These are phyloP conservation scores for Cabera pusaria DNA, from an alignment of 2,888 invertebrate genomes.

Conservation along the genomic window DNA sequence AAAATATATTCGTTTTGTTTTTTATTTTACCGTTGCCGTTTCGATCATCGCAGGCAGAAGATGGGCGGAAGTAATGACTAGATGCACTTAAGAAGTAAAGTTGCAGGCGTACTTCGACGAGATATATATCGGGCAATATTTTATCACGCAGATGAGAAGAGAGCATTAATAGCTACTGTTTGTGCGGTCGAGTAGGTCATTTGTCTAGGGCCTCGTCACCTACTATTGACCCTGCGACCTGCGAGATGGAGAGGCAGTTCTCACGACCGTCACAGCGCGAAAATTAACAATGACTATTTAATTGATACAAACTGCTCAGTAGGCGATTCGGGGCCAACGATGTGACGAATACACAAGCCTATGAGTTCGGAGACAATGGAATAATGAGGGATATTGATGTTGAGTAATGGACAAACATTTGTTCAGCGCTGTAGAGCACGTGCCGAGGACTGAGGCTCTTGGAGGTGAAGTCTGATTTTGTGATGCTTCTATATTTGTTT, in stretches of 20 bases:
- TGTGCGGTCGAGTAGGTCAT: slow-evolving; percentile 18
- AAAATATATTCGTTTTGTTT: no score
- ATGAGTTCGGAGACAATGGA: slow-evolving; percentile 27
- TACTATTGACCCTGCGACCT: slow-evolving; percentile 42
- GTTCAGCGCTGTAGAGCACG: slow-evolving; percentile 19
- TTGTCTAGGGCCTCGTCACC: slow-evolving; percentile 36
- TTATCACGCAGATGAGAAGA: slow-evolving; percentile 8
- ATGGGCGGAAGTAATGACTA: slow-evolving; percentile 20
- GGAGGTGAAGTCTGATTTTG: slow-evolving; percentile 13
- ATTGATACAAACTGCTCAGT: slow-evolving; percentile 66
- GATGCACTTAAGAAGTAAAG: slow-evolving; percentile 19
- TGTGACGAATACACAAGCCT: slow-evolving; percentile 28
- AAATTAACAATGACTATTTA: slow-evolving; percentile 71
- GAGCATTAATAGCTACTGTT: slow-evolving; percentile 6
- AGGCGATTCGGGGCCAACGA: slow-evolving; percentile 28
- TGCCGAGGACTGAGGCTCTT: slow-evolving; percentile 20
- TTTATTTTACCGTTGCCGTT: slow-evolving; percentile 3
- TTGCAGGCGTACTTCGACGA: slow-evolving; percentile 14
- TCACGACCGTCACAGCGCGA: slow-evolving; percentile 60
- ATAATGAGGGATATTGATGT: slow-evolving; percentile 26
- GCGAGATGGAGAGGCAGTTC: slow-evolving; percentile 48
- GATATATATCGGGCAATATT: slow-evolving; percentile 13
- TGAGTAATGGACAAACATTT: slow-evolving; percentile 26
- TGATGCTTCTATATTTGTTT: slow-evolving; percentile 5
- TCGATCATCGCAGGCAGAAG: slow-evolving; percentile 6